Conservation (phyloP, 2,797 vertebrate species). For the Neopelma chrysocephalum region DNA sequence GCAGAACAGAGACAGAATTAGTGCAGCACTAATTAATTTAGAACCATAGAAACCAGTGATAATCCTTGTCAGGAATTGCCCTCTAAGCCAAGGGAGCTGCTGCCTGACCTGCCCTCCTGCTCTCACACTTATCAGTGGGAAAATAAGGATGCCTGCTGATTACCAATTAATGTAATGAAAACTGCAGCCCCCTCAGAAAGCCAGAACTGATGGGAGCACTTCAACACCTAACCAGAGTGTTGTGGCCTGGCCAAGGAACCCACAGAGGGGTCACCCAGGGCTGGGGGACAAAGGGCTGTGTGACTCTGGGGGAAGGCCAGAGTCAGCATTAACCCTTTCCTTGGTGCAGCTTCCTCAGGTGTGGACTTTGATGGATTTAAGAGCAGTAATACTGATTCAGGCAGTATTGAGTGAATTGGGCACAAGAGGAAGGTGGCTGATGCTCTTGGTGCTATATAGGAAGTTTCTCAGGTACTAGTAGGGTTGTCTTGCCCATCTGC, state of each 20-base stretch:
- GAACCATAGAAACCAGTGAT: neutral
- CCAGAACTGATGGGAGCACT: neutral
- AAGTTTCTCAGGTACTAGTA: neutral
- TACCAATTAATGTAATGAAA: neutral
- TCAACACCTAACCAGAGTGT: neutral
- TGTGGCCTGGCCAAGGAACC: neutral
- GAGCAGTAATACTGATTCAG: neutral
- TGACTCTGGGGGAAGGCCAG: neutral
- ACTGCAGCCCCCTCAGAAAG: neutral
- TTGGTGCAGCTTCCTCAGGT: neutral
- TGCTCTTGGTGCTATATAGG: neutral
- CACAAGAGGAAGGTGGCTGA: neutral
- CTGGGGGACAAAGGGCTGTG: neutral
- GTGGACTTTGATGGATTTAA: neutral
- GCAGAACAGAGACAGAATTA: neutral
- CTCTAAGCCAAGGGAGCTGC: neutral
- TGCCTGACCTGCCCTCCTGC: slow-evolving; percentile 21
- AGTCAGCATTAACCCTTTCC: neutral
- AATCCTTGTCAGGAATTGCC: neutral
- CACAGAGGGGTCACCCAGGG: neutral
- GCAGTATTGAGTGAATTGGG: neutral
- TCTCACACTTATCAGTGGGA: neutral
- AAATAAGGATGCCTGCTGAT: neutral
- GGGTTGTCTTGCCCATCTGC: neutral
- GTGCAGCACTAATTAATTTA: slow-evolving; percentile 38